Evolutionary conservation across 2,797 vertebrate genomes (phyloP), one percentile per base, ranked within the genome.

Genomic region (Sebastes hopkinsi): DNA sequence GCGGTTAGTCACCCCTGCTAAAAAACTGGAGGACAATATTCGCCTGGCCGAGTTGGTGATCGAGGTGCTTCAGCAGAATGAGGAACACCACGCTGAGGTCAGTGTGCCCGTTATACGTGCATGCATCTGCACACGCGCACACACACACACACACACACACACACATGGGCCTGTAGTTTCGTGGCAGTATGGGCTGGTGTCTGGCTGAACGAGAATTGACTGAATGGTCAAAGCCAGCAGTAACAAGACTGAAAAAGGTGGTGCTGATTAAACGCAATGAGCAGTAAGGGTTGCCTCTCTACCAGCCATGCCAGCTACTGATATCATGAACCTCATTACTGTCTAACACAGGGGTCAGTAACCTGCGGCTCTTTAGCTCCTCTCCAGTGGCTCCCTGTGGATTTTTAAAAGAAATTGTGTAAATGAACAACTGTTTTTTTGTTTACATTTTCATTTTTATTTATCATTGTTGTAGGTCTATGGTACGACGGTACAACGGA

Each of bases 21-120:
- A 99, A 97, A 99, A 99, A 91, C 97, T 99, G 82, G 99, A 99
- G 97, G 98, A 99, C 80, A 99, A 96, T 81, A 98, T 99, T 83
- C 98, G 98, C 34, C 96, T 99, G 91, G 96, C 98, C 23, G 99
- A 99, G 91, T 86, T 99, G 95, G 98, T 99, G 90, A 99, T 99
- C 71, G 98, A 99, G 93, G 99, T 99, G 75, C 97, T 99, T 22
- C 98, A 99, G 87, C 98, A 99, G 93, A 99, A 99, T 0, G 99
- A 99, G 88, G 99, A 99, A 83, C 99, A 99, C 82, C 99, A 99
- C 0, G 98, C 99, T 27, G 99, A 99, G 98, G 99, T 99, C 92
- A 98, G 97, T 82, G 73, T 20, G 5, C 71, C 71, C 4, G 29
- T 0, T 46, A 46, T n/a, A 67, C 25, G 5, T 38, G 8, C 67